These are phyloP conservation scores for Drosophila quadrilineata DNA, from an alignment of 1,140 invertebrate species.

Conservation along the genomic window DNA sequence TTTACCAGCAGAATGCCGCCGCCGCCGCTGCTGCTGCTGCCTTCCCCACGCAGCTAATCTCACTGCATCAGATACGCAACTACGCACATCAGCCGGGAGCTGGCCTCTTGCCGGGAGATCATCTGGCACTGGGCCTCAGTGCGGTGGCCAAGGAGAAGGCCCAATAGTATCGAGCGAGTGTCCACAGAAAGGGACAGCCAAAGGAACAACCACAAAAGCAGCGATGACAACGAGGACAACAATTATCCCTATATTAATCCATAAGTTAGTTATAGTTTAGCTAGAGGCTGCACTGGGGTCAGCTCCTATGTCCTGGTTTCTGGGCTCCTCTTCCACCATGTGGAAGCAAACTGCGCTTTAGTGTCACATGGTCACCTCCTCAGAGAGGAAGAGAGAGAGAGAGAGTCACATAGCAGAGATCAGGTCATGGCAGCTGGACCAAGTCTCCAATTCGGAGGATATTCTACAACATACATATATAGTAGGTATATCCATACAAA, in stretches of 20 bases:
- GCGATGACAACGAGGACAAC: slow-evolving; percentile 39
- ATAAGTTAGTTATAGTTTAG: slow-evolving; percentile 21
- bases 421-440: slow-evolving; percentile 1
- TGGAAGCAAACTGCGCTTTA: background rate
- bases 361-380: slow-evolving; percentile 12
- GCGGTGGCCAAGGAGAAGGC: slow-evolving; percentile 77
- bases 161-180: slow-evolving; percentile 74
- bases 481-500: slow-evolving; percentile 47
- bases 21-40: slow-evolving; percentile 85
- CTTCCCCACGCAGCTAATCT: slow-evolving; percentile 97
- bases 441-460: background rate
- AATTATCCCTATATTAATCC: too few relatives aligned
- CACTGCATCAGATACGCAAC: slow-evolving; percentile 97
- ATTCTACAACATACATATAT: too few relatives aligned
- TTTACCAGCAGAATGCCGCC: slow-evolving; percentile 82
- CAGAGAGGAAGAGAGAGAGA: background rate
- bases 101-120: slow-evolving; percentile 81
- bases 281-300: slow-evolving; percentile 7
- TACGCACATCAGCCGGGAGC: slow-evolving; percentile 93
- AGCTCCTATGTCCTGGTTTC: slow-evolving; percentile 3
- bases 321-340: background rate
- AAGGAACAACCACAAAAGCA: slow-evolving; percentile 34
- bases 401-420: background rate
- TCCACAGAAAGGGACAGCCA: slow-evolving; percentile 42
- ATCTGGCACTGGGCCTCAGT: slow-evolving; percentile 72